A percentile compares a stretch with the other conserved stretches of the same genome.
These are phyloP conservation scores for Perca fluviatilis DNA, from an alignment of 2,113 vertebrate species.

Conservation along the genomic window DNA sequence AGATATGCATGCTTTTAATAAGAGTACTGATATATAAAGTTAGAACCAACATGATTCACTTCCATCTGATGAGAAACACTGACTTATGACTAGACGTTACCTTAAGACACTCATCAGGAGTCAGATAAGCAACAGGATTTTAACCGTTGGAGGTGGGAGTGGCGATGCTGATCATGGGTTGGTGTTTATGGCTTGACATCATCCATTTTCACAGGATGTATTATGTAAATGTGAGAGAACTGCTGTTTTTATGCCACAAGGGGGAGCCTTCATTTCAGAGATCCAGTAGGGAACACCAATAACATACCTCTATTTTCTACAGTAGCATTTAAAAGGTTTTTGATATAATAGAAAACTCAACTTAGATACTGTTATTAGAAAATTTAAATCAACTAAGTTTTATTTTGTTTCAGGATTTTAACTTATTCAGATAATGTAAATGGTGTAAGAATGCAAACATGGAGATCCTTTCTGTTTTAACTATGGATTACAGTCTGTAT, in stretches of 20 bases:
- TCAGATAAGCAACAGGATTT: constrained; percentile 40
- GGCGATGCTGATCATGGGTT: constrained; percentile 48
- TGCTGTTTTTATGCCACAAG: constrained; percentile 83
- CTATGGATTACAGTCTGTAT: constrained; percentile 71
- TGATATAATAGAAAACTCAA: constrained; percentile 81
- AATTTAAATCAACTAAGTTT: constrained; percentile 73
- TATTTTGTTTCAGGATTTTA: constrained; percentile 79
- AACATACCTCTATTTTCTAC: constrained; percentile 88
- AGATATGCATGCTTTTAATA: constrained; percentile 86
- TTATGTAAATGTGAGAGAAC: constrained; percentile 78
- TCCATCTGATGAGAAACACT: constrained; percentile 32
- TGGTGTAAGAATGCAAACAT: constrained; percentile 76
- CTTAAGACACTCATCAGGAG: constrained; percentile 36
- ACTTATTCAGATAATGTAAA: constrained; percentile 80
- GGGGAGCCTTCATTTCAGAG: constrained; percentile 81
- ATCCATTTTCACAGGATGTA: constrained; percentile 70
- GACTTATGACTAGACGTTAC: constrained; percentile 43
- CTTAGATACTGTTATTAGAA: constrained; percentile 79
- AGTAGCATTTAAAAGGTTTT: constrained; percentile 84
- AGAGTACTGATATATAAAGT: constrained; percentile 77
- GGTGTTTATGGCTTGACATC: constrained; percentile 69
- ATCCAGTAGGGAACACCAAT: constrained; percentile 77
- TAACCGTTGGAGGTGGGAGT: constrained; percentile 40
- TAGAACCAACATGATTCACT: constrained; percentile 42
- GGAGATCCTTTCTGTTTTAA: constrained; percentile 69